Conservation (phyloP, 2,113 vertebrate genomes). For the Pongo abelii region DNA sequence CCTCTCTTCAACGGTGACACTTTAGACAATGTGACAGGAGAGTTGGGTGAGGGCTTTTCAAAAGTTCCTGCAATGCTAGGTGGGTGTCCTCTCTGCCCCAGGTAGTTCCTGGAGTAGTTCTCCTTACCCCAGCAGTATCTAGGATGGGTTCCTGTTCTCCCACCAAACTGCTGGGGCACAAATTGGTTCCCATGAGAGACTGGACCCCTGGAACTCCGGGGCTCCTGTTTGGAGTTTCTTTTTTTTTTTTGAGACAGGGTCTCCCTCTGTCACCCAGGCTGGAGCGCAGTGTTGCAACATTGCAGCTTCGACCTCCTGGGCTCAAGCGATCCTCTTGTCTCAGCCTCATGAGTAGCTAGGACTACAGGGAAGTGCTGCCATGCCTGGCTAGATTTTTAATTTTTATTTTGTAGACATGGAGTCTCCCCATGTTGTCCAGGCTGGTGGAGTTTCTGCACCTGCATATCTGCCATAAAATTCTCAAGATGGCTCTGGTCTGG, state of each 20-base stretch:
- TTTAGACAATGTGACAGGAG: background rate
- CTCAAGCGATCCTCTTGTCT: no score
- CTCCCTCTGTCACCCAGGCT: no score
- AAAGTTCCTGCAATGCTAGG: background rate
- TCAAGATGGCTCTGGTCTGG: background rate
- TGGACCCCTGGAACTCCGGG: no score
- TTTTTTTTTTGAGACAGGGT: no score
- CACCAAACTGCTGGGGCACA: background rate
- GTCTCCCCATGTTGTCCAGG: no score
- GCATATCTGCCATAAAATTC: background rate
- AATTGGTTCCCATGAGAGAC: background rate
- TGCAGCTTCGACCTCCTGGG: no score
- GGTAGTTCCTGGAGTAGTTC: background rate
- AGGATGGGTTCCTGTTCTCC: background rate
- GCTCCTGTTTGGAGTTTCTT: background rate
- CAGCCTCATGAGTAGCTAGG: no score
- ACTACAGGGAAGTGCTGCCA: no score
- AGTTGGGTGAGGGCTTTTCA: background rate
- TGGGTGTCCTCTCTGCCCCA: background rate
- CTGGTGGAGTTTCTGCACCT: background rate
- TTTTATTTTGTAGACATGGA: no score
- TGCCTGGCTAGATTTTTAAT: no score
- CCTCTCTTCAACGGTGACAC: background rate
- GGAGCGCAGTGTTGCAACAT: no score
- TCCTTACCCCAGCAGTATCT: fast-evolving